Evolutionary conservation across 53 echinoderm and acorn worm species (phyloP).

Genomic region (Mesocentrotus franciscanus): DNA sequence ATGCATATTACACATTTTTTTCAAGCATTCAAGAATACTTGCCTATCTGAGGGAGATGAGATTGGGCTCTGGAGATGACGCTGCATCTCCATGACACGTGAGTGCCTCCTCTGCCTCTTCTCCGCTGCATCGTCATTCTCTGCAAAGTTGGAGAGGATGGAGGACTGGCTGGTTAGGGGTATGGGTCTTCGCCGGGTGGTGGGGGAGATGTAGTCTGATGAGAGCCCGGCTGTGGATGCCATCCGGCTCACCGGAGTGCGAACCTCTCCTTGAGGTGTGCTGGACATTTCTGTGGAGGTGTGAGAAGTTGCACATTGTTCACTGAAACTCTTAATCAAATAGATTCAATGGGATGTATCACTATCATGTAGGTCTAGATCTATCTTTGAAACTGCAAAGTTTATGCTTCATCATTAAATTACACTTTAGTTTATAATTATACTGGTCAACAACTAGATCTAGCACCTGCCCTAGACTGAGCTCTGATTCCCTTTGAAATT

Average conservation of each 20-base stretch:
- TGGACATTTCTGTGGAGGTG: slow-evolving; percentile 25
- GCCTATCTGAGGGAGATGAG: slow-evolving; percentile 80
- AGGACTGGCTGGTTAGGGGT: slow-evolving; percentile 76
- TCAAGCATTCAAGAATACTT: neutral
- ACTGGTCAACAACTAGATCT: too few species aligned
- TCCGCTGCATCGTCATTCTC: slow-evolving; percentile 95
- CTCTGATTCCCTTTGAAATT: too few species aligned
- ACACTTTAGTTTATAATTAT: too few species aligned
- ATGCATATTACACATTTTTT: too few species aligned
- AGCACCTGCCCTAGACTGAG: too few species aligned
- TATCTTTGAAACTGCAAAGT: neutral
- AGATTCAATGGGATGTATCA: too few species aligned
- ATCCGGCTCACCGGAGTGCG: slow-evolving; percentile 68
- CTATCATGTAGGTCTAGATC: too few species aligned
- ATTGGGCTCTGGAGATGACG: slow-evolving; percentile 91
- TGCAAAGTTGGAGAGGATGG: slow-evolving; percentile 77
- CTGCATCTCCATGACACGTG: slow-evolving; percentile 93
- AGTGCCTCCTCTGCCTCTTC: slow-evolving; percentile 86
- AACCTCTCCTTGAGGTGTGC: slow-evolving; percentile 48
- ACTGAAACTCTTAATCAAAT: too few species aligned
- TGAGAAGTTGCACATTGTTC: neutral
- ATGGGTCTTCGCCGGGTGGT: slow-evolving; percentile 75
- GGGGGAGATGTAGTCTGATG: slow-evolving; percentile 91
- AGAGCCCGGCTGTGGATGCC: slow-evolving; percentile 59
- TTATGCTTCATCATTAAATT: neutral